phyloP scores from a whole-genome alignment of 2,888 invertebrate genomes.

The Drosophila falleni region DNA sequence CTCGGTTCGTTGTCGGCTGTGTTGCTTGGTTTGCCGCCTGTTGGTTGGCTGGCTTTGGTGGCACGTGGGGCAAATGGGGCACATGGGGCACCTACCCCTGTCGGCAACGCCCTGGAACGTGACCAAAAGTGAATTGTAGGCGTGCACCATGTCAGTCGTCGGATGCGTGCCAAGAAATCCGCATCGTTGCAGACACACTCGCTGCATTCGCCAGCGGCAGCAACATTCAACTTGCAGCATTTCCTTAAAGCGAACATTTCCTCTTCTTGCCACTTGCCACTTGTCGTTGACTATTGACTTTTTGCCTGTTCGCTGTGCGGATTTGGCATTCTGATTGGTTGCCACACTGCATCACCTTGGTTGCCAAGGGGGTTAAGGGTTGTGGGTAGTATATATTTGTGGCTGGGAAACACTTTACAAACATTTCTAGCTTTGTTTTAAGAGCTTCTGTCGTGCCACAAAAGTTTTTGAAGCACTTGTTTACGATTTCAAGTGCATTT shows the following conservation, averaged over 20 bases:
- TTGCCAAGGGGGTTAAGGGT: not conserved
- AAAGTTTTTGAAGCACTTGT: constrained; percentile 76
- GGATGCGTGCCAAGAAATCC: constrained; percentile 45
- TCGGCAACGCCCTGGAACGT: constrained; percentile 84
- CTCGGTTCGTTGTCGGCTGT: constrained; percentile 45
- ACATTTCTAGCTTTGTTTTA: constrained; percentile 59
- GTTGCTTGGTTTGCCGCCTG: constrained; percentile 29
- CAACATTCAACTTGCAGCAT: constrained; percentile 3
- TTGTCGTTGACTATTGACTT: constrained; percentile 39
- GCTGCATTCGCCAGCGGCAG: constrained; percentile 26
- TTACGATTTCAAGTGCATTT: constrained; percentile 77
- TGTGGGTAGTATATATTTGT: constrained; percentile 12
- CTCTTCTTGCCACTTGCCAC: constrained; percentile 1
- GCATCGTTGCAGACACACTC: constrained; percentile 38
- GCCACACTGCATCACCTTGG: constrained; percentile 20
- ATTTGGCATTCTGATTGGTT: constrained; percentile 54
- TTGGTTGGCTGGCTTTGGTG: constrained; percentile 58
- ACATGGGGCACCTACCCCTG: constrained; percentile 61
- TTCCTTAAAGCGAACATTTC: constrained; percentile 39
- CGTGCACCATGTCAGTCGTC: constrained; percentile 68
- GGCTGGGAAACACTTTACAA: constrained; percentile 31
- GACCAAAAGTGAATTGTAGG: constrained; percentile 83
- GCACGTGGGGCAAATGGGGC: constrained; percentile 15
- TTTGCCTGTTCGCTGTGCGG: constrained; percentile 31
- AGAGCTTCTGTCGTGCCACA: constrained; percentile 59